These are phyloP conservation scores for Hylaea fasciaria DNA, from an alignment of 2,888 invertebrate species.

Conservation along the genomic window DNA sequence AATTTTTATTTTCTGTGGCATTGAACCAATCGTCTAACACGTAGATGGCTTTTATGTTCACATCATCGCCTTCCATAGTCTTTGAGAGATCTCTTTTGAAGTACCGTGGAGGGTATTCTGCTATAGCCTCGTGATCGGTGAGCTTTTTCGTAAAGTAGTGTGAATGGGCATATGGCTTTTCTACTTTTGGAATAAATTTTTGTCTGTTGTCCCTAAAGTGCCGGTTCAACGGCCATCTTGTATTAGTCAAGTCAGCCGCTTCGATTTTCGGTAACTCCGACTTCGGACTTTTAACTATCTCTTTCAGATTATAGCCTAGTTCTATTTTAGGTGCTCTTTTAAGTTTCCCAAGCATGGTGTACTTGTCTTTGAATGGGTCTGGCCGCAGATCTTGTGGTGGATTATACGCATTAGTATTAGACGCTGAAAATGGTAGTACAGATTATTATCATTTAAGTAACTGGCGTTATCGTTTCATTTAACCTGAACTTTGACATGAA, in stretches of 20 bases:
- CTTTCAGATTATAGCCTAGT: constrained; percentile 67
- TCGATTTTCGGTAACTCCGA: constrained; percentile 56
- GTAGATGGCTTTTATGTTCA: constrained; percentile 47
- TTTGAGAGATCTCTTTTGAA: constrained; percentile 63
- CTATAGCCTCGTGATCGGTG: constrained; percentile 35
- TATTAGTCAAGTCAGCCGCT: constrained; percentile 58
- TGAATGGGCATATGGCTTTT: constrained; percentile 28
- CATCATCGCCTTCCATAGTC: constrained; percentile 43
- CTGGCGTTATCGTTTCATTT: too few species aligned
- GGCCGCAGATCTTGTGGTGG: constrained; percentile 34
- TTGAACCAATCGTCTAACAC: constrained; percentile 49
- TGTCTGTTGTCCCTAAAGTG: constrained; percentile 46
- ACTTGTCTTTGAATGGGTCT: constrained; percentile 65
- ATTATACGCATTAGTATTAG: neutral
- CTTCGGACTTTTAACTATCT: constrained; percentile 68
- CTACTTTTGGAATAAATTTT: constrained; percentile 29
- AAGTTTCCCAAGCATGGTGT: constrained; percentile 61
- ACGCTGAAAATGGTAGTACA: constrained; percentile 17
- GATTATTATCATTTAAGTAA: too few species aligned
- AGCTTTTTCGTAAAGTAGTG: constrained; percentile 44
- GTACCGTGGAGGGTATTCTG: constrained; percentile 51
- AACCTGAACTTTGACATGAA: too few species aligned
- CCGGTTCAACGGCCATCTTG: constrained; percentile 66
- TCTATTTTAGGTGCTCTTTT: constrained; percentile 66
- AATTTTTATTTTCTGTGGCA: constrained; percentile 44